These are phyloP conservation scores for Trichonephila clavata DNA, from an alignment of 1,140 invertebrate genomes.

Conservation along the genomic window DNA sequence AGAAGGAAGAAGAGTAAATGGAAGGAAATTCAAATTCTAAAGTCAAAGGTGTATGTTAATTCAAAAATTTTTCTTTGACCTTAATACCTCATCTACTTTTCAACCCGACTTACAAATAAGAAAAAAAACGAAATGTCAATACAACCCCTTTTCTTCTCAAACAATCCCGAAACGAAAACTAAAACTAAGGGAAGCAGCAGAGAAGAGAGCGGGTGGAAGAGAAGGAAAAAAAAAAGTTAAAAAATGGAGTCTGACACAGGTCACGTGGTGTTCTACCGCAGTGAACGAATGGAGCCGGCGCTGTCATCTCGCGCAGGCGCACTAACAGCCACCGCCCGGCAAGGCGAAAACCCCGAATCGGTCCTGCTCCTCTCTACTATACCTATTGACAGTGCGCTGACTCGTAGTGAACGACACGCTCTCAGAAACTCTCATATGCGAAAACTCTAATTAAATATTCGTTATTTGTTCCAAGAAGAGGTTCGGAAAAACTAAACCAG, in stretches of 20 bases:
- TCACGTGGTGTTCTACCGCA: conserved; percentile 75
- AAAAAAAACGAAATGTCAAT: too few species aligned
- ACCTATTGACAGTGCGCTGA: background rate
- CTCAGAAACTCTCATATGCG: background rate
- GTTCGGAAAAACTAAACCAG: background rate
- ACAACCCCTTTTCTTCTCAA: background rate
- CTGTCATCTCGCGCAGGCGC: conserved; percentile 52
- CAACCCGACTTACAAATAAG: too few species aligned
- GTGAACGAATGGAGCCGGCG: conserved; percentile 73
- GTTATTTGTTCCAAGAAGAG: background rate
- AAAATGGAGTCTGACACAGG: conserved; percentile 37
- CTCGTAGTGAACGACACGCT: background rate
- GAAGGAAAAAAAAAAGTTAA: background rate
- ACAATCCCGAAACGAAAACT: conserved; percentile 5
- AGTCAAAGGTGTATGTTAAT: too few species aligned
- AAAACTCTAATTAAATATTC: background rate
- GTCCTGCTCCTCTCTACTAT: background rate
- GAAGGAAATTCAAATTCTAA: too few species aligned
- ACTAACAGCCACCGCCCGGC: conserved; percentile 11
- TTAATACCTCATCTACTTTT: too few species aligned
- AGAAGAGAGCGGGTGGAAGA: background rate
- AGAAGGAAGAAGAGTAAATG: too few species aligned
- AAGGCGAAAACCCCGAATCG: conserved; percentile 28
- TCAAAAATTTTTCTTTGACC: too few species aligned
- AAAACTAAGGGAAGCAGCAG: conserved; percentile 6